Conservation (phyloP, 2,113 vertebrate genomes). For the Laticauda colubrina region DNA sequence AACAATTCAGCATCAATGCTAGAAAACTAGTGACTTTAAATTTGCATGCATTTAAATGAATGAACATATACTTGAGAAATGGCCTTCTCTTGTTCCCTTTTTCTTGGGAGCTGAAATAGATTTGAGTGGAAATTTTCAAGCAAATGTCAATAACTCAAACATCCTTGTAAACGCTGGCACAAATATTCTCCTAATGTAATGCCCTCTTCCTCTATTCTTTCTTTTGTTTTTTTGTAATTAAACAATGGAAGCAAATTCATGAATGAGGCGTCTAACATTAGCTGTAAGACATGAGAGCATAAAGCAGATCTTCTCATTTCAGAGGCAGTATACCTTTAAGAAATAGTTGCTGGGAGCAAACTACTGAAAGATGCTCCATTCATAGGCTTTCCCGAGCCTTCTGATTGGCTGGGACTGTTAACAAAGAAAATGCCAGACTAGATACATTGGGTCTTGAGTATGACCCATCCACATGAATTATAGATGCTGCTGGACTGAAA, state of each 20-base stretch:
- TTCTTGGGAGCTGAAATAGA: background rate
- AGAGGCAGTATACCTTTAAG: background rate
- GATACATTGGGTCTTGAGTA: background rate
- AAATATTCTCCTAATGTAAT: background rate
- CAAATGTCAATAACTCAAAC: background rate
- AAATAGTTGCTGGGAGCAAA: background rate
- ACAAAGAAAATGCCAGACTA: background rate
- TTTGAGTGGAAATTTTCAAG: background rate
- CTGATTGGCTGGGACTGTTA: background rate
- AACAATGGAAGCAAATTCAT: background rate
- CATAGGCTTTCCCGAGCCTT: background rate
- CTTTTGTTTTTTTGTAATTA: background rate
- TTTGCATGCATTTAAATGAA: constrained; percentile 25
- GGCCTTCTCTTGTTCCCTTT: background rate
- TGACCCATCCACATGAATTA: background rate
- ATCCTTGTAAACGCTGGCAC: background rate
- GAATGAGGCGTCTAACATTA: background rate
- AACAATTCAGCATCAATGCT: background rate
- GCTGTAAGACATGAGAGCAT: background rate
- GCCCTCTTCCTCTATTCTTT: background rate
- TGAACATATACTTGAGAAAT: background rate
- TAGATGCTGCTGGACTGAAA: background rate
- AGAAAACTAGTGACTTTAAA: background rate
- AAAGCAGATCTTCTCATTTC: background rate
- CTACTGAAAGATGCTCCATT: background rate